Conservation (phyloP, 2,113 vertebrate genomes). For the Corydoras maculifer region DNA sequence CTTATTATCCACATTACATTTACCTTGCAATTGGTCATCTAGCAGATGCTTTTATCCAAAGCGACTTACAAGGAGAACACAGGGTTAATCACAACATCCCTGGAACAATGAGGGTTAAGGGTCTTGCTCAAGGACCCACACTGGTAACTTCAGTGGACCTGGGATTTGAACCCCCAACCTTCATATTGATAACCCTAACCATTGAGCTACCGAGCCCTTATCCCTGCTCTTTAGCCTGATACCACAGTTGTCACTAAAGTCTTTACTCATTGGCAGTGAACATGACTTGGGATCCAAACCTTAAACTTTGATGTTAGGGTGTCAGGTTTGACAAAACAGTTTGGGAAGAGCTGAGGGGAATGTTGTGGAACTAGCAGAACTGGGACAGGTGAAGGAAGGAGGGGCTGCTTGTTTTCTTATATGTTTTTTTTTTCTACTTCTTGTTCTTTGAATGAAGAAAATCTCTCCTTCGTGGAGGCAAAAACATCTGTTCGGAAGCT, state of each 20-base stretch:
- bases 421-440: constrained; percentile 5
- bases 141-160: too few relatives aligned
- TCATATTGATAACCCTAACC: too few relatives aligned
- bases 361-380: neutral
- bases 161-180: too few relatives aligned
- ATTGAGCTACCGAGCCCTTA: too few relatives aligned
- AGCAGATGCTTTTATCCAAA: too few relatives aligned
- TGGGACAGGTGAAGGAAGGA: constrained; percentile 20
- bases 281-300: constrained; percentile 1
- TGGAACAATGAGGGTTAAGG: too few relatives aligned
- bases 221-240: constrained; percentile 56
- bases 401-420: constrained; percentile 39
- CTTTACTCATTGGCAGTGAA: neutral
- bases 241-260: constrained; percentile 35
- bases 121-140: too few relatives aligned
- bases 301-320: neutral
- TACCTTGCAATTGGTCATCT: too few relatives aligned
- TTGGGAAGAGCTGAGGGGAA: constrained; percentile 5
- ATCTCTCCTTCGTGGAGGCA: constrained; percentile 57
- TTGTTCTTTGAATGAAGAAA: constrained; percentile 48
- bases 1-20: too few relatives aligned
- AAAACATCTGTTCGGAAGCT: constrained; percentile 59
- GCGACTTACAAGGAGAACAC: too few relatives aligned
- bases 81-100: too few relatives aligned
- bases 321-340: neutral